These are phyloP conservation scores for Lithophane leautieri DNA, from an alignment of 2,888 invertebrate species.

Conservation along the genomic window DNA sequence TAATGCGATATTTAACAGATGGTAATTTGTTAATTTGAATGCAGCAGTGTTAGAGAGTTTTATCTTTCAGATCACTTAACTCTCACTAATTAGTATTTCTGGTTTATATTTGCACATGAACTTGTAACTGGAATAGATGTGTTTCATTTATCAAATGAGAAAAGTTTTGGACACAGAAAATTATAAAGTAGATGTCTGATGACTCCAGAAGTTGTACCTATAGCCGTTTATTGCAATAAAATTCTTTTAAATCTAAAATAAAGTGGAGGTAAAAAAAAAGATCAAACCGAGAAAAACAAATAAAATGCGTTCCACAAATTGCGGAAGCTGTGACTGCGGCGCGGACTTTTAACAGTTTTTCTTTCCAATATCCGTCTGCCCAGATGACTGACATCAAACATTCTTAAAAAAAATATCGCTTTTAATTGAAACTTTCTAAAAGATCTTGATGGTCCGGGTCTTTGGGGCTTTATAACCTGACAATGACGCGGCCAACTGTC, in stretches of 20 bases:
- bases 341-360: slow-evolving; percentile 38
- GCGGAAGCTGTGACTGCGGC: slow-evolving; percentile 48
- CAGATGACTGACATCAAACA: slow-evolving; percentile 51
- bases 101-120: slow-evolving; percentile 27
- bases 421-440: slow-evolving; percentile 83
- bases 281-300: slow-evolving; percentile 31
- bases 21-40: slow-evolving; percentile 66
- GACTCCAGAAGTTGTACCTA: background rate
- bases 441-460: slow-evolving; percentile 81
- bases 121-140: background rate
- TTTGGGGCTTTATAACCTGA: slow-evolving; percentile 83
- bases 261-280: slow-evolving; percentile 5
- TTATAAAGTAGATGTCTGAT: too few species aligned
- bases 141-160: background rate
- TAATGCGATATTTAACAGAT: slow-evolving; percentile 67
- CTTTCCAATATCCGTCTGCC: slow-evolving; percentile 53
- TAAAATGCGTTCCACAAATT: slow-evolving; percentile 47
- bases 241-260: slow-evolving; percentile 8
- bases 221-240: background rate
- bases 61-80: slow-evolving; percentile 55
- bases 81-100: slow-evolving; percentile 58
- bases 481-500: slow-evolving; percentile 85
- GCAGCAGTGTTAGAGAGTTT: slow-evolving; percentile 56
- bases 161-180: background rate
- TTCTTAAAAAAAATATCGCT: slow-evolving; percentile 70